phyloP scores from a whole-genome alignment of 2,888 invertebrate species.

The Trichogramma evanescens region DNA sequence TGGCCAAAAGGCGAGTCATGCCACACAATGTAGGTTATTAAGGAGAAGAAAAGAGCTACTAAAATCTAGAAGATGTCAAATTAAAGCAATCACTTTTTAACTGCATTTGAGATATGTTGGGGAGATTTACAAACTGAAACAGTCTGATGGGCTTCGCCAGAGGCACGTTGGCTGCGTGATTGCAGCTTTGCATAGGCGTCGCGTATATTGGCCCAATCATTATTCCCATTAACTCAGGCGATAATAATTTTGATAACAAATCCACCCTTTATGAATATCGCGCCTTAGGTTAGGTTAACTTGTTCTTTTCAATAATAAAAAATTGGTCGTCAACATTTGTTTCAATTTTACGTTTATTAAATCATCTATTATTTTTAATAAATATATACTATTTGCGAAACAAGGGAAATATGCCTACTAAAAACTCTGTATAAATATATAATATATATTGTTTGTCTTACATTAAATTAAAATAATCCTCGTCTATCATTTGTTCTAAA shows the following conservation, averaged over 20 bases:
- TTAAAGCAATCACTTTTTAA: not conserved
- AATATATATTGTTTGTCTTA: not conserved
- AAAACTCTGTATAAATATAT: constrained; percentile 14
- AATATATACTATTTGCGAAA: not conserved
- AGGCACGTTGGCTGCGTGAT: constrained; percentile 23
- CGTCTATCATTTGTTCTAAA: not conserved
- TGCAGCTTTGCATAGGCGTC: constrained; percentile 14
- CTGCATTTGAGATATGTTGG: not conserved
- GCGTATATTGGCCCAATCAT: constrained; percentile 16
- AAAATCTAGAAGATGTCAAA: constrained; percentile 24
- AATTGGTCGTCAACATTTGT: not conserved
- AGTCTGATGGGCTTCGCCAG: constrained; percentile 33
- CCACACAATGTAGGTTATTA: constrained; percentile 26
- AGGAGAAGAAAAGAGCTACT: constrained; percentile 21
- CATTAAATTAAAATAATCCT: constrained; percentile 3
- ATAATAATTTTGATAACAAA: not conserved
- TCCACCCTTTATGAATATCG: no score
- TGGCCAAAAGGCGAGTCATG: constrained; percentile 26
- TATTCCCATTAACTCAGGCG: not conserved
- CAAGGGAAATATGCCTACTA: constrained; percentile 4
- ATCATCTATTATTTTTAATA: not conserved
- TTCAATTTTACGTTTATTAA: not conserved
- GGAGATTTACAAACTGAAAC: constrained; percentile 33
- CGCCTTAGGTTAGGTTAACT: no score
- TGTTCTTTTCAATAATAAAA: no score